A percentile compares a stretch with the other conserved stretches of the same genome.
Conservation (phyloP, 2,113 vertebrate species). For the Muscicapa adusta region DNA sequence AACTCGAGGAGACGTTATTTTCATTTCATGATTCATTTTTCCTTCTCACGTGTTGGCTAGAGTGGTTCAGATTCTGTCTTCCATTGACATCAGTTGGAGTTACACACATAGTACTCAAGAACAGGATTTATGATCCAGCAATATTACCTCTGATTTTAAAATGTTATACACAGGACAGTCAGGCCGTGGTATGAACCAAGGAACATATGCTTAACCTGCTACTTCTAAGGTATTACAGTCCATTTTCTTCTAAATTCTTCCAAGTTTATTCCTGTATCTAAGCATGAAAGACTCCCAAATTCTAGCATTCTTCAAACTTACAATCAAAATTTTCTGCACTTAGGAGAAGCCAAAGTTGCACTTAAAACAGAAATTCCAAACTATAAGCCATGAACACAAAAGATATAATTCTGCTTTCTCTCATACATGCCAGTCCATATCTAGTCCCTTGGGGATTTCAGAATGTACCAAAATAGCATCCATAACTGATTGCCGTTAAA, state of each 20-base stretch:
- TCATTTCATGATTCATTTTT: slow-evolving; percentile 13
- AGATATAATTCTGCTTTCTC: neutral
- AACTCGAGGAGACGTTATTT: neutral
- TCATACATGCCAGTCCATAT: neutral
- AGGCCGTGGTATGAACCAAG: neutral
- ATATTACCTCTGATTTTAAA: slow-evolving; percentile 5
- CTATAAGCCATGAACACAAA: neutral
- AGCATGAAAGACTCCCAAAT: neutral
- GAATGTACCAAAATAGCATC: neutral
- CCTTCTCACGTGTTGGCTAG: neutral
- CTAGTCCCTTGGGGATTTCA: neutral
- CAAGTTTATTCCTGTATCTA: neutral
- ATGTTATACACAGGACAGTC: neutral
- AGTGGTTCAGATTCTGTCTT: neutral
- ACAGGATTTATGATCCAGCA: neutral
- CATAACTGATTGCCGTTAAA: neutral
- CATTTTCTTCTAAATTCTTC: neutral
- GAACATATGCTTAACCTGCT: neutral
- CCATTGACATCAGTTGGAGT: neutral
- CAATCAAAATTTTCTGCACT: neutral
- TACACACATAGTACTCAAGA: neutral
- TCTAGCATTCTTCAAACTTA: neutral
- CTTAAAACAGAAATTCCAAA: neutral
- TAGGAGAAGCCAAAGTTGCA: neutral
- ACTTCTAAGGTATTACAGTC: neutral